Evolutionary conservation across 2,888 invertebrate species (phyloP).

Genomic region (Apomyelois bistriatella): DNA sequence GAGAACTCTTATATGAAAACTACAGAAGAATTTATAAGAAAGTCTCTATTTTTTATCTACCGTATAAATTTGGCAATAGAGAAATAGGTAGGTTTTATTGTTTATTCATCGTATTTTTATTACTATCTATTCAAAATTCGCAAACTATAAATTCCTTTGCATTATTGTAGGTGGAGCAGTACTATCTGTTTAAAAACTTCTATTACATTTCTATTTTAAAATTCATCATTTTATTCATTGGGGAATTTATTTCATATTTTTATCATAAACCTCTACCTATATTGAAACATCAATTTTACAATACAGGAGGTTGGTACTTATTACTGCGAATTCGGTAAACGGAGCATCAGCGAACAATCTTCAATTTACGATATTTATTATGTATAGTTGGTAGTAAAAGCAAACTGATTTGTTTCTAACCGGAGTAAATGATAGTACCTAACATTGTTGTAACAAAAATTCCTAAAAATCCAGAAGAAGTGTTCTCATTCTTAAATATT

Average conservation of each 20-base stretch:
- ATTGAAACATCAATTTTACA: slow-evolving; percentile 12
- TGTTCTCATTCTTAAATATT: no score
- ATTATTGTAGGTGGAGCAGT: slow-evolving; percentile 51
- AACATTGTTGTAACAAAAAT: no score
- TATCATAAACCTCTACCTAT: neutral
- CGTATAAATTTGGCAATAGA: slow-evolving; percentile 71
- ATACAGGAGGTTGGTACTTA: neutral
- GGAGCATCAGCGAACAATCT: neutral
- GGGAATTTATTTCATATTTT: slow-evolving; percentile 14
- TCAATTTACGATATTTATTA: neutral
- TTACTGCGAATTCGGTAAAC: neutral
- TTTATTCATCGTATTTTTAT: slow-evolving; percentile 51
- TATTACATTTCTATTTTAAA: slow-evolving; percentile 28
- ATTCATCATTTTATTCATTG: slow-evolving; percentile 16
- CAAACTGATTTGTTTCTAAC: no score
- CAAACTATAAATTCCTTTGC: slow-evolving; percentile 71
- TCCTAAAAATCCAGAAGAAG: no score
- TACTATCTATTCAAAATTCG: slow-evolving; percentile 54
- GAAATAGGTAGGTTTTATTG: slow-evolving; percentile 53
- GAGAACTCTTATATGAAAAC: slow-evolving; percentile 58
- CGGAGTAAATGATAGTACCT: no score
- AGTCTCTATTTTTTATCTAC: slow-evolving; percentile 61
- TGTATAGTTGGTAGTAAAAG: neutral
- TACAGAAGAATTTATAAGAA: slow-evolving; percentile 67
- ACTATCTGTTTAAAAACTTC: slow-evolving; percentile 34